Percentiles rank a stretch among this genome's conserved stretches.
phyloP scores from a whole-genome alignment of 2,888 invertebrate genomes.

The Pandemis heparana region DNA sequence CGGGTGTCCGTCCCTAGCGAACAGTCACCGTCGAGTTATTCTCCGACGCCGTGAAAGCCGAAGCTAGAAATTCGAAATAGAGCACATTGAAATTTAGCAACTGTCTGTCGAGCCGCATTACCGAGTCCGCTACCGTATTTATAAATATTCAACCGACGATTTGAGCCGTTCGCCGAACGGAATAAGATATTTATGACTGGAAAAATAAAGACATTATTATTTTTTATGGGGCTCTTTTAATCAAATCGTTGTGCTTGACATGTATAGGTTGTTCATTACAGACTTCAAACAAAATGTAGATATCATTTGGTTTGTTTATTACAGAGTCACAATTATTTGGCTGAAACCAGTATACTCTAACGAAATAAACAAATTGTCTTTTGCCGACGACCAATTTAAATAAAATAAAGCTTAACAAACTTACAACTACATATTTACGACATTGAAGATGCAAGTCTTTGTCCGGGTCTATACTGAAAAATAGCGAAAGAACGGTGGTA shows the following conservation, averaged over 20 bases:
- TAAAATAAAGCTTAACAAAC: slow-evolving; percentile 8
- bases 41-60: slow-evolving; percentile 67
- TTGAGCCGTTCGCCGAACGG: slow-evolving; percentile 69
- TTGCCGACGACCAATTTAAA: slow-evolving; percentile 3
- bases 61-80: slow-evolving; percentile 76
- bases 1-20: slow-evolving; percentile 44
- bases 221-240: slow-evolving; percentile 16
- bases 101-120: slow-evolving; percentile 80
- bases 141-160: slow-evolving; percentile 78
- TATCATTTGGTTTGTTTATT: not conserved
- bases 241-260: slow-evolving; percentile 3
- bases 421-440: slow-evolving; percentile 9
- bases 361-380: not conserved
- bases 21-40: slow-evolving; percentile 62
- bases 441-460: slow-evolving; percentile 24
- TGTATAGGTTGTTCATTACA: slow-evolving; percentile 1
- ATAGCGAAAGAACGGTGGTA: slow-evolving; percentile 69
- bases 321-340: not conserved
- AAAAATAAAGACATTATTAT: slow-evolving; percentile 40
- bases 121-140: slow-evolving; percentile 76
- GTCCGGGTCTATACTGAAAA: slow-evolving; percentile 46
- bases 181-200: slow-evolving; percentile 53
- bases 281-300: slow-evolving; percentile 4
- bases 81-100: slow-evolving; percentile 84
- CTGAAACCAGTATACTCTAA: not conserved